Base-by-base conservation (phyloP, 1,140 invertebrate species). In the Ceratina calcarata region DNA sequence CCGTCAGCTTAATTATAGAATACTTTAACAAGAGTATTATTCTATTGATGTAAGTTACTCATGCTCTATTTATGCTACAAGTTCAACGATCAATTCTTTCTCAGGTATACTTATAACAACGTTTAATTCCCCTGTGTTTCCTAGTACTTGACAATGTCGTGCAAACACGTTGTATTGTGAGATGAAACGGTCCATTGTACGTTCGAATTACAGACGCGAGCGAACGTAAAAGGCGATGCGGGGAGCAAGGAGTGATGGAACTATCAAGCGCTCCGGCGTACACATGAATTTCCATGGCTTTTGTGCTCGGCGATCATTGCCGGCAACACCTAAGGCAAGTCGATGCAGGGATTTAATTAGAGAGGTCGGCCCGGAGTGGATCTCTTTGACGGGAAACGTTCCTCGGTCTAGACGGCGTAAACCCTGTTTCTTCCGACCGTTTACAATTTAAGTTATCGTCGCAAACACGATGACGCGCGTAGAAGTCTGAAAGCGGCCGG, bases 321-420 rank as follows among this genome's bases (percentile, higher is more conserved):
- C 45, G 45, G 58, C 27, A 45, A 71, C 67, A 62, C 58, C 67
- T 22, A 61, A 71, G 58, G 58, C 75, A 62, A 62, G 45, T 71
- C 75, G 58, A 62, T 20, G 75, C 75, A 24, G 12, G 58, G 67
- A 71, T 78, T 78, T 78, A 78, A 71, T 78, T 70, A 71, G 75
- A 71, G 66, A 37, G 75, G 45, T 62, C 61, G 61, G 13, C 22
- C 22, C 45, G 12, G 13, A 27, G 24, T 27, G 58, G 49, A 55
- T 71, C 67, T 78, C 75, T 78, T 78, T 71, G 67, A 78, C 24
- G 75, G 67, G 62, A 62, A 64, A 18, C 4, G 45, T 4, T 13
- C 51, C 53, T 24, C 18, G 37, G 20, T 62, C 37, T 37, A 71
- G 57, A 16, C 15, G 15, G 45, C 75, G 58, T 78, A 70, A 70